A percentile compares a stretch with the other conserved stretches of the same genome.
Evolutionary conservation across 2,888 invertebrate species (phyloP).

Genomic region (Drosophila melanosoma): DNA sequence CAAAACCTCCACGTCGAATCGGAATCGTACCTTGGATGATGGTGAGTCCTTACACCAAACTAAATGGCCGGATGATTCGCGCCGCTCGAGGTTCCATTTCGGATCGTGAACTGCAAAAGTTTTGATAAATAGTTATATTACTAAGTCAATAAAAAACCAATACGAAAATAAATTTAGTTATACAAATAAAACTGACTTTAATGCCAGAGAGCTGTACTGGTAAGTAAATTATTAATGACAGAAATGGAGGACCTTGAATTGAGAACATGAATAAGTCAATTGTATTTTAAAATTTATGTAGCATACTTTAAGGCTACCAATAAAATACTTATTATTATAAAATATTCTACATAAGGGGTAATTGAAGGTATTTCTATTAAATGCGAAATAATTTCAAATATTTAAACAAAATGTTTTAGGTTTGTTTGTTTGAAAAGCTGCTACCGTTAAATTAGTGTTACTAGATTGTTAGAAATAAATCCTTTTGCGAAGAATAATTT

Average conservation of each 20-base stretch:
- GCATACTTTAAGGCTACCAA: slow-evolving; percentile 16
- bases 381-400: not conserved
- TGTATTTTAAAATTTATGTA: not conserved
- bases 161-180: not conserved
- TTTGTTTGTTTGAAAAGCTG: not conserved
- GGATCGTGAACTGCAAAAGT: slow-evolving; percentile 82
- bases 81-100: slow-evolving; percentile 85
- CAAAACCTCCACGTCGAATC: slow-evolving; percentile 85
- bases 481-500: not conserved
- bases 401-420: not conserved
- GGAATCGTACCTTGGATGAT: slow-evolving; percentile 85
- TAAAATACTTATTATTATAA: not conserved
- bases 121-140: not conserved
- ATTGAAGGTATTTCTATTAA: not conserved
- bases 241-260: not conserved
- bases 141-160: not conserved
- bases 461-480: not conserved
- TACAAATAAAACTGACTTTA: too few species aligned
- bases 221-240: too few species aligned
- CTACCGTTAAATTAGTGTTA: not conserved
- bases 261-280: not conserved
- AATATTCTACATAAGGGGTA: not conserved
- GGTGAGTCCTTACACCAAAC: slow-evolving; percentile 85
- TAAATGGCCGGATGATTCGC: slow-evolving; percentile 84
- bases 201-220: too few species aligned